Evolutionary conservation across 2,113 vertebrate genomes (phyloP), one percentile per base, ranked within the genome.

Genomic region (Camelus bactrianus): DNA sequence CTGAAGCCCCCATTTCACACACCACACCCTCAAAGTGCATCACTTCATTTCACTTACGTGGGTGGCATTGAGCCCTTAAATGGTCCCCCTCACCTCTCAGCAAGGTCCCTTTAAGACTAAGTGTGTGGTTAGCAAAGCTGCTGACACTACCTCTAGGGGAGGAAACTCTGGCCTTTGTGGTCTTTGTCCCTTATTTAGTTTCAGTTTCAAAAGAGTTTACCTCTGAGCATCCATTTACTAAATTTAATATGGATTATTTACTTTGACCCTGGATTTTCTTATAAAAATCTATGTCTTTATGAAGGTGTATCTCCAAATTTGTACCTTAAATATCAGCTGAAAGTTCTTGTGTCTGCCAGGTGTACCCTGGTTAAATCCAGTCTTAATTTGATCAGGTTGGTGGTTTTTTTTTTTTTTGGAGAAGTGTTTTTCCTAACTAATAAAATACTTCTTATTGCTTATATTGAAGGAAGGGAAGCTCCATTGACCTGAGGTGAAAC

Each of bases 171-270:
- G 5, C 10, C 11, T 77, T 73, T n/a, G 14, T 24, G 12, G 10
- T 11, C 35, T 87, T 62, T 64, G 2, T 42, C 76, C 58, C 22
- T 42, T 82, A 35, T 38, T 87, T 64, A 70, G 22, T 85, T 89
- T 89, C 35, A 64, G 22, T 38, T 77, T 67, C 38, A 28, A 64
- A 70, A 77, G 20, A 73, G 9, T 77, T 70, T 72, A 72, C 1
- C n/a, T 73, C 32, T 72, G 9, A 92, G 42, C 9, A 67, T 2
- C 5, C 8, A 42, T 46, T 48, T 48, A 73, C 12, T 38, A 65
- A 65, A 70, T 85, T 70, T 26, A 92, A 83, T 14, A 62, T n/a
- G 13, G 16, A 92, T 60, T 62, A 77, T 82, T 91, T 60, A 32
- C 1, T 48, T 81, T 26, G n/a, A 84, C 20, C 80, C 19, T 60